Conservation (phyloP, 2,113 vertebrate species). For the Oryctolagus cuniculus region DNA sequence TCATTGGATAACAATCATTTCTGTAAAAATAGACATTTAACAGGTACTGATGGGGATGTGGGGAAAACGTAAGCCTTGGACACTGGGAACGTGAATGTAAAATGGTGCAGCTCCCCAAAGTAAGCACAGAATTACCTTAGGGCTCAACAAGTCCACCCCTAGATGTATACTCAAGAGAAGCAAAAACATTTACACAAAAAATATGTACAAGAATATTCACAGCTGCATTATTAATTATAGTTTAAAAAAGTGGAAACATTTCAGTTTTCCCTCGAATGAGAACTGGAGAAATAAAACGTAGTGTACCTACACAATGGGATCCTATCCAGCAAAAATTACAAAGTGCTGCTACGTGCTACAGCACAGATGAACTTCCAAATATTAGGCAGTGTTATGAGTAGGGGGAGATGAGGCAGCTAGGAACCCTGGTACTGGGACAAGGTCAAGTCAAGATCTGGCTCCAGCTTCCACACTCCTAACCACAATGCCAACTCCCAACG, state of each 20-base stretch:
- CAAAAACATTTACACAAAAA: slow-evolving; percentile 27
- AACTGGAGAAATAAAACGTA: neutral
- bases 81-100: neutral
- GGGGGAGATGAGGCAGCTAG: neutral
- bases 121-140: neutral
- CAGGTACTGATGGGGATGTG: neutral
- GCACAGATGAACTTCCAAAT: neutral
- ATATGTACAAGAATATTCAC: neutral
- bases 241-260: neutral
- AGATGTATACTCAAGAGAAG: neutral
- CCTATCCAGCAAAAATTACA: slow-evolving; percentile 31
- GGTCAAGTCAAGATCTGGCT: neutral
- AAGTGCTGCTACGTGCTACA: neutral
- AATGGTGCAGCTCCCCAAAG: neutral
- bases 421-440: neutral
- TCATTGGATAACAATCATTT: neutral
- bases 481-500: neutral
- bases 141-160: neutral
- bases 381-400: neutral
- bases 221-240: neutral
- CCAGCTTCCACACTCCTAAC: neutral
- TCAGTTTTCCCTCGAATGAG: neutral
- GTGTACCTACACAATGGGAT: neutral
- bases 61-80: neutral
- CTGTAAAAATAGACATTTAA: neutral